Evolutionary conservation across 2,113 vertebrate species (phyloP).

Genomic region (Geothlypis trichas): DNA sequence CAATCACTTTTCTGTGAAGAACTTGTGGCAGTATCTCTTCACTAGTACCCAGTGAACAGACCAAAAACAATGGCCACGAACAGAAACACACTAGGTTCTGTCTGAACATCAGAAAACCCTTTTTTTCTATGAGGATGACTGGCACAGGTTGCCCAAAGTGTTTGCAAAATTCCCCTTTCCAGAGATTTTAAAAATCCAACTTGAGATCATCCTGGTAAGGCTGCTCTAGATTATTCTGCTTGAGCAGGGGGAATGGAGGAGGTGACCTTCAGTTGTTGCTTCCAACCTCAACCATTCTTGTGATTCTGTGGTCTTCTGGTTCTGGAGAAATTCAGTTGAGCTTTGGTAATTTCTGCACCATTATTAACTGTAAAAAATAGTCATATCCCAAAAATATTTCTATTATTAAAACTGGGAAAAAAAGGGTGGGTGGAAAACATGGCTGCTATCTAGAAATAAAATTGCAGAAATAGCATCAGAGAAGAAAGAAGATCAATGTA

Average conservation of each 20-base stretch:
- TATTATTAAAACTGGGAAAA: not conserved
- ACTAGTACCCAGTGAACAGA: not conserved
- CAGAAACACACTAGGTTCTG: not conserved
- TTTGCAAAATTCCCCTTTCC: not conserved
- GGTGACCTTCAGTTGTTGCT: not conserved
- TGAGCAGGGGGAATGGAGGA: not conserved
- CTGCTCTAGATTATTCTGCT: not conserved
- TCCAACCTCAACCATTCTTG: not conserved
- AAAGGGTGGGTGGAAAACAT: not conserved
- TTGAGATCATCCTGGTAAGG: not conserved
- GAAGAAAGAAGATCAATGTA: not conserved
- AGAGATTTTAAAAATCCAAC: not conserved
- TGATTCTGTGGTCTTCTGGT: not conserved
- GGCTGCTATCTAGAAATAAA: not conserved
- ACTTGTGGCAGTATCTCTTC: not conserved
- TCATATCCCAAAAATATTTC: not conserved
- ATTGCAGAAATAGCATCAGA: not conserved
- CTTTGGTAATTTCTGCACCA: not conserved
- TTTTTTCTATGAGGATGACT: not conserved
- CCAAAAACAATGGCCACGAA: not conserved
- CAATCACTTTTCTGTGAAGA: not conserved
- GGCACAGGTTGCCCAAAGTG: not conserved
- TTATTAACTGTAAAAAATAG: not conserved
- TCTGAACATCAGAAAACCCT: not conserved
- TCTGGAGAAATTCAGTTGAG: not conserved